A percentile compares a stretch with the other conserved stretches of the same genome.
Evolutionary conservation across 2,888 invertebrate genomes (phyloP).

Genomic region (Eurytoma adleriae): DNA sequence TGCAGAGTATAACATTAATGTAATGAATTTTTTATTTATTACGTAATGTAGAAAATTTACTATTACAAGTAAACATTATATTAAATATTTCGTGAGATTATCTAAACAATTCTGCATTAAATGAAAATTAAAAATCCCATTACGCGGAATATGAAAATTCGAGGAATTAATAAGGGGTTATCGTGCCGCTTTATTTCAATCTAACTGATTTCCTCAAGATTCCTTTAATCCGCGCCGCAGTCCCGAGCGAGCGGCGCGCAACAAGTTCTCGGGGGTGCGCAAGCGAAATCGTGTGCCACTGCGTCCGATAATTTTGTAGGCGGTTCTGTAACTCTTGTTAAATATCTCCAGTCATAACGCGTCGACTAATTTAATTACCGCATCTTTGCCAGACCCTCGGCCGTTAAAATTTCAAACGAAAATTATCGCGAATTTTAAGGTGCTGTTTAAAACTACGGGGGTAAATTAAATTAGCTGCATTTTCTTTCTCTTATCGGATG

Average conservation of each 20-base stretch:
- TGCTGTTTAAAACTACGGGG: background rate
- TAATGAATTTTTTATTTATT: too few species aligned
- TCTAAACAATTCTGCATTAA: background rate
- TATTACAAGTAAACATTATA: background rate
- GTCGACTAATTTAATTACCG: background rate
- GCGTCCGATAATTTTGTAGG: slow-evolving; percentile 34
- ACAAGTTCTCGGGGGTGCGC: slow-evolving; percentile 37
- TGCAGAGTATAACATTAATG: too few species aligned
- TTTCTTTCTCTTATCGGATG: background rate
- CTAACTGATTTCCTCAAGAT: slow-evolving; percentile 35
- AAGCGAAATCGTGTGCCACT: background rate
- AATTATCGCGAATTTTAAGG: background rate
- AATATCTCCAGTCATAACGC: background rate
- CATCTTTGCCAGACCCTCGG: too few species aligned
- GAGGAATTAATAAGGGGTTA: too few species aligned
- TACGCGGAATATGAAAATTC: slow-evolving; percentile 1
- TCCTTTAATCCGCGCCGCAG: slow-evolving; percentile 8
- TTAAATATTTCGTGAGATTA: background rate
- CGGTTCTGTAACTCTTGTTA: background rate
- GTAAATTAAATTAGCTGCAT: background rate
- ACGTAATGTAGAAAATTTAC: too few species aligned
- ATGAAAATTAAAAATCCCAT: background rate
- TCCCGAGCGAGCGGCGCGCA: slow-evolving; percentile 24
- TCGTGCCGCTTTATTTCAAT: slow-evolving; percentile 26
- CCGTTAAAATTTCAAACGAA: background rate